Evolutionary conservation across 2,888 invertebrate genomes (phyloP).

Genomic region (Athrips mouffetella): DNA sequence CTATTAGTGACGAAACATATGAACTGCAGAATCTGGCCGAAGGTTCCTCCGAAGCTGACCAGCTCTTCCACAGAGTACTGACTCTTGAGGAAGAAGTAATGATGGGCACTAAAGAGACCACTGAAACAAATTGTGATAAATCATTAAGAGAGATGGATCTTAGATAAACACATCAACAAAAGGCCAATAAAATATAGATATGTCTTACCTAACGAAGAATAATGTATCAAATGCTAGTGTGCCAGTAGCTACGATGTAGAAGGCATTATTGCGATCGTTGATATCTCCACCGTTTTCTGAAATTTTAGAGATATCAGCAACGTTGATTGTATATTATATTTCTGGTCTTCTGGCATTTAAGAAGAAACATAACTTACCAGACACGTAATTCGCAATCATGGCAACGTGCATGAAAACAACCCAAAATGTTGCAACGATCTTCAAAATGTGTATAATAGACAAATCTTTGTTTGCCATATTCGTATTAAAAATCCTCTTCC

Average conservation of each 20-base stretch:
- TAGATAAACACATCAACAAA: conserved; percentile 75
- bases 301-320: not conserved
- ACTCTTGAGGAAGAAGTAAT: conserved; percentile 78
- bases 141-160: conserved; percentile 72
- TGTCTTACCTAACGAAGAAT: conserved; percentile 79
- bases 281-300: conserved; percentile 68
- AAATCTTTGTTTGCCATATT: conserved; percentile 72
- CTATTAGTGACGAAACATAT: conserved; percentile 73
- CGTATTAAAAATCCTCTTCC: conserved; percentile 63
- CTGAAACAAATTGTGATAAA: conserved; percentile 44
- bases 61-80: conserved; percentile 66
- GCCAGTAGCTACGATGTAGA: conserved; percentile 73
- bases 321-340: too few species aligned
- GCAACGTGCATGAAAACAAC: conserved; percentile 81
- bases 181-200: not conserved
- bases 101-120: conserved; percentile 79
- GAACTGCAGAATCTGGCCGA: conserved; percentile 71
- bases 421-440: conserved; percentile 81
- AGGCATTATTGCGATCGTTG: conserved; percentile 59
- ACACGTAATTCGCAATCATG: conserved; percentile 81
- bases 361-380: conserved; percentile 74
- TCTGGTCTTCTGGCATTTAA: too few species aligned
- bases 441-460: conserved; percentile 78
- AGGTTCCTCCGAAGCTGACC: conserved; percentile 59
- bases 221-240: conserved; percentile 80